These are phyloP conservation scores for Catharus ustulatus DNA, from an alignment of 2,797 vertebrate genomes.

Conservation along the genomic window DNA sequence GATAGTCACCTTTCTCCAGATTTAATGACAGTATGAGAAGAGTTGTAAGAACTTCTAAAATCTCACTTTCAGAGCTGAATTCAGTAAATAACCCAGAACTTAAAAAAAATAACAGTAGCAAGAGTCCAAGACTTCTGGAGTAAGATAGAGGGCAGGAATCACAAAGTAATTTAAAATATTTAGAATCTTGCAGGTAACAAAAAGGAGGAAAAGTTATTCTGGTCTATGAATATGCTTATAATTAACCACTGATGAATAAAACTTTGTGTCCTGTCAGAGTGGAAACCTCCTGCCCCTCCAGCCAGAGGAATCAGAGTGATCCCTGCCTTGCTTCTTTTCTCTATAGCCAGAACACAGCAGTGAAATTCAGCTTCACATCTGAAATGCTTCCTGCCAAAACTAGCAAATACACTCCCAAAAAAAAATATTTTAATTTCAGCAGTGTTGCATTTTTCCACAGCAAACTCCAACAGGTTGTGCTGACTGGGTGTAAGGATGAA, in stretches of 20 bases:
- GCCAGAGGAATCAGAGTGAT: neutral
- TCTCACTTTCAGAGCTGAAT: neutral
- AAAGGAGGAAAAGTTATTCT: neutral
- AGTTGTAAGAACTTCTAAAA: neutral
- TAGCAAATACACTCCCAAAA: neutral
- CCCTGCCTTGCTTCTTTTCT: neutral
- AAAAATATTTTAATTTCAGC: neutral
- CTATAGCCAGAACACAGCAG: neutral
- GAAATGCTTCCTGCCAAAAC: neutral
- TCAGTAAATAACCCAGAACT: neutral
- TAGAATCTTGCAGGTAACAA: neutral
- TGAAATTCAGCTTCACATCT: neutral
- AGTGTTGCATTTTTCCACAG: neutral
- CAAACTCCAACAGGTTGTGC: neutral
- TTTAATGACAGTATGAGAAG: neutral
- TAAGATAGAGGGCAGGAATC: neutral
- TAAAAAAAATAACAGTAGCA: neutral
- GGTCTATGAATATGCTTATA: neutral
- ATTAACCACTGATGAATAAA: neutral
- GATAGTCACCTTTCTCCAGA: neutral
- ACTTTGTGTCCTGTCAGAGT: neutral
- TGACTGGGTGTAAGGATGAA: neutral
- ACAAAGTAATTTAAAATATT: neutral
- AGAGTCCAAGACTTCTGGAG: neutral
- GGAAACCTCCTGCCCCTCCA: neutral